Evolutionary conservation across 2,888 invertebrate species (phyloP).

Genomic region (Mythimna impura): DNA sequence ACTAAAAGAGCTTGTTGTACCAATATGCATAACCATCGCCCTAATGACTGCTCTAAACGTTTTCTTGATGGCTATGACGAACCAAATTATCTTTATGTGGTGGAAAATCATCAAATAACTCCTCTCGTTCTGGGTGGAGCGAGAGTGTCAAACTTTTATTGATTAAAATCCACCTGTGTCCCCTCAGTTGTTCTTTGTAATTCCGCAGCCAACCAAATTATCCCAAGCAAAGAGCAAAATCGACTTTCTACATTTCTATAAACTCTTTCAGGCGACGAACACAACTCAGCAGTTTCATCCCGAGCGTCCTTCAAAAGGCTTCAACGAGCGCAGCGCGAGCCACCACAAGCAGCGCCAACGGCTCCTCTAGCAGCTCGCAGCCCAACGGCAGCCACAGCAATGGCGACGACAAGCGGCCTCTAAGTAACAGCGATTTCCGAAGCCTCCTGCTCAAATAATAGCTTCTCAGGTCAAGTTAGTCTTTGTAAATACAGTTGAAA

Average conservation of each 20-base stretch:
- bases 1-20: too few relatives aligned
- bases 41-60: too few relatives aligned
- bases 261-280: constrained; percentile 81
- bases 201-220: too few relatives aligned
- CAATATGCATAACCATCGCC: too few relatives aligned
- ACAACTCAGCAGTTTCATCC: constrained; percentile 86
- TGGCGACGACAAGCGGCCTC: constrained; percentile 73
- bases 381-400: constrained; percentile 54
- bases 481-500: constrained; percentile 50
- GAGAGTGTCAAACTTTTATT: too few relatives aligned
- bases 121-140: too few relatives aligned
- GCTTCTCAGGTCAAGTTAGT: constrained; percentile 30
- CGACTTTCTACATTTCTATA: background rate
- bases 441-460: constrained; percentile 84
- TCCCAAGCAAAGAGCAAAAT: background rate
- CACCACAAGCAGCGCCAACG: constrained; percentile 63
- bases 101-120: too few relatives aligned
- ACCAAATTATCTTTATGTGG: too few relatives aligned
- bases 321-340: constrained; percentile 71
- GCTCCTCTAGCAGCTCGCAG: constrained; percentile 61
- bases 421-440: constrained; percentile 90
- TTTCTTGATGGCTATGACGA: too few relatives aligned
- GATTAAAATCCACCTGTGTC: too few relatives aligned
- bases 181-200: too few relatives aligned
- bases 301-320: constrained; percentile 83